A percentile compares a stretch with the other conserved stretches of the same genome.
Evolutionary conservation across 2,797 vertebrate genomes (phyloP).

Genomic region (Strix occidentalis): DNA sequence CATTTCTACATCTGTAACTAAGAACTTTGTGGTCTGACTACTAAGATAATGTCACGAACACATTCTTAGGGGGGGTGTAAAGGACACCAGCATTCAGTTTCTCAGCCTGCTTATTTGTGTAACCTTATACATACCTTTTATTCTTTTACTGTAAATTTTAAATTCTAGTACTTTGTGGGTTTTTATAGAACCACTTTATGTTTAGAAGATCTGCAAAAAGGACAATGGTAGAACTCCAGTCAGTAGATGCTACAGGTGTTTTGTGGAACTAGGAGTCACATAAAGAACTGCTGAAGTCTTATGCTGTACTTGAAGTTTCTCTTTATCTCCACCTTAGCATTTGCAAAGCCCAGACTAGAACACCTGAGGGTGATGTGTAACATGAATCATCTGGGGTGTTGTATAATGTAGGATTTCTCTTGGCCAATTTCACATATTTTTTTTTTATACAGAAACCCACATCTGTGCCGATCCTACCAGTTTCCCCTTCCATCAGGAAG

Average conservation of each 20-base stretch:
- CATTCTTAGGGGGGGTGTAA: not conserved
- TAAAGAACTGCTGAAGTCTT: not conserved
- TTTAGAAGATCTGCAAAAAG: not conserved
- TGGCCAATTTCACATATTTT: not conserved
- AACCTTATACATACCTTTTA: not conserved
- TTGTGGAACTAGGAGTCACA: not conserved
- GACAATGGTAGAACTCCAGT: not conserved
- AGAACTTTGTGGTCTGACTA: not conserved
- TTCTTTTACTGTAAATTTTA: not conserved
- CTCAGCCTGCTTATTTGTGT: not conserved
- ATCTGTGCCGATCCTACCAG: not conserved
- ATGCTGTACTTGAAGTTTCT: not conserved
- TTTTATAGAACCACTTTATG: not conserved
- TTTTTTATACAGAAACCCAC: not conserved
- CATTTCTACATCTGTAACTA: not conserved
- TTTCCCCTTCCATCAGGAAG: not conserved
- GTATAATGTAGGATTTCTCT: not conserved
- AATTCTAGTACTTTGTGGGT: not conserved
- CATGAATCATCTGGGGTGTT: not conserved
- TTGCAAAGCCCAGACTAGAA: not conserved
- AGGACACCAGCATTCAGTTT: not conserved
- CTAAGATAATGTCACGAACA: not conserved
- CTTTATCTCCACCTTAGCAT: not conserved
- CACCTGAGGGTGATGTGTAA: not conserved
- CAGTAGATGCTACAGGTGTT: not conserved